Conservation (phyloP, 2,797 vertebrate species). For the Sardinella longiceps region DNA sequence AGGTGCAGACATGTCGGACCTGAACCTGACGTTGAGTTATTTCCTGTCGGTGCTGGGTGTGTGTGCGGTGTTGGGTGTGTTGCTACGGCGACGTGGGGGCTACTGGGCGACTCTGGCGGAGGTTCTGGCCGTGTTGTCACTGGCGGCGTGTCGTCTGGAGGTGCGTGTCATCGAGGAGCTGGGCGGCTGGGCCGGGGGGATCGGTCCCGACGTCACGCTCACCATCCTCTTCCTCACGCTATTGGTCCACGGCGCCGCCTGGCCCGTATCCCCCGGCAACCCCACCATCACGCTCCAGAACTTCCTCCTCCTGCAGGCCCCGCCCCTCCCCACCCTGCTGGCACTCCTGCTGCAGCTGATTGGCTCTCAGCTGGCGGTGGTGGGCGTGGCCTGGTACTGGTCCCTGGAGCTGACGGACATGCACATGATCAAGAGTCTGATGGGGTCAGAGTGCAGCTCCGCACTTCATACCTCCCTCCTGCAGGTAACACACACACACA, state of each 20-base stretch:
- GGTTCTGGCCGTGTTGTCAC: slow-evolving; percentile 74
- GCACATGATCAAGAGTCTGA: slow-evolving; percentile 89
- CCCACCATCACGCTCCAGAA: slow-evolving; percentile 72
- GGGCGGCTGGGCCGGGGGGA: slow-evolving; percentile 84
- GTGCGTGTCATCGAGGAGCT: slow-evolving; percentile 85
- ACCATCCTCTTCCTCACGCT: slow-evolving; percentile 86
- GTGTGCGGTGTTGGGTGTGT: slow-evolving; percentile 62
- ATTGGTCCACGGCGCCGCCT: slow-evolving; percentile 68
- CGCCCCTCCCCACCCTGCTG: slow-evolving; percentile 49
- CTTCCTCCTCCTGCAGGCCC: slow-evolving; percentile 75
- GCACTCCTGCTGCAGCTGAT: slow-evolving; percentile 71
- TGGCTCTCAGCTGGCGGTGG: slow-evolving; percentile 69
- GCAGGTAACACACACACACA: too few species aligned
- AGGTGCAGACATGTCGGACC: slow-evolving; percentile 77
- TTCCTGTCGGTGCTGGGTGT: slow-evolving; percentile 69
- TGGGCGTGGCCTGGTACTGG: slow-evolving; percentile 80
- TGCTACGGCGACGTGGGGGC: slow-evolving; percentile 64
- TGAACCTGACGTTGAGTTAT: slow-evolving; percentile 86
- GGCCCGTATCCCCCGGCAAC: slow-evolving; percentile 77
- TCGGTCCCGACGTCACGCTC: slow-evolving; percentile 81
- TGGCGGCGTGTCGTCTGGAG: slow-evolving; percentile 85
- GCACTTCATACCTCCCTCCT: too few species aligned
- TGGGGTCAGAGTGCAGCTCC: slow-evolving; percentile 79
- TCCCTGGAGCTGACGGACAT: slow-evolving; percentile 86
- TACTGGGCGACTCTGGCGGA: slow-evolving; percentile 63